phyloP scores from a whole-genome alignment of 2,888 invertebrate genomes.

The Aleiodes leptofemur region DNA sequence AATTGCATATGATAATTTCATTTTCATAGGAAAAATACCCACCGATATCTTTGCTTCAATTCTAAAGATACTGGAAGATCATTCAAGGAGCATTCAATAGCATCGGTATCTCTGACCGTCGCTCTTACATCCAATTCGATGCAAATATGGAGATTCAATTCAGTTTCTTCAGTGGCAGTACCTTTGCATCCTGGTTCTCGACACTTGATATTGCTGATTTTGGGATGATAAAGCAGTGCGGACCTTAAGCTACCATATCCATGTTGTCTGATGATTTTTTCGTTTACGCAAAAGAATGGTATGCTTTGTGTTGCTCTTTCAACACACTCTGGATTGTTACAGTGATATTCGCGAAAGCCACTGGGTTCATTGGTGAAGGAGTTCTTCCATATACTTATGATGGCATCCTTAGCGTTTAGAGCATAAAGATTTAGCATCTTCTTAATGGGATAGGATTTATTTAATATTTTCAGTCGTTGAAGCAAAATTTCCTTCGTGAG shows the following conservation, averaged over 20 bases:
- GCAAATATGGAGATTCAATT: conserved; percentile 18
- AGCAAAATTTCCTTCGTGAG: too few species aligned
- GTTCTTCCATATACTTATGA: neutral
- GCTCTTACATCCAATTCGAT: conserved; percentile 8
- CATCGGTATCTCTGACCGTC: too few species aligned
- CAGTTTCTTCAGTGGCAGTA: neutral
- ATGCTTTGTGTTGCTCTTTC: neutral
- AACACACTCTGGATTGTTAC: neutral
- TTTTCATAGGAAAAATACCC: too few species aligned
- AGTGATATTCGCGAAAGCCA: neutral
- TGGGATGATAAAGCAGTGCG: neutral
- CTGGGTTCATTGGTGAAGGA: conserved; percentile 7
- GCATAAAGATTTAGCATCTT: too few species aligned
- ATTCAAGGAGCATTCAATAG: too few species aligned
- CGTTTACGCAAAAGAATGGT: neutral
- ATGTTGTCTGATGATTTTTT: neutral
- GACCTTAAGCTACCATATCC: neutral
- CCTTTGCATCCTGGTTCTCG: conserved; percentile 3
- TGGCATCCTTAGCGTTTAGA: too few species aligned
- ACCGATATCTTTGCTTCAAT: too few species aligned
- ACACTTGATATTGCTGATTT: conserved; percentile 4
- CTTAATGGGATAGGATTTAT: too few species aligned
- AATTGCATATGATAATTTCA: too few species aligned
- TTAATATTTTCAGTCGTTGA: too few species aligned
- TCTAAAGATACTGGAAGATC: too few species aligned